These are phyloP conservation scores for Oreochromis tanganicae DNA, from an alignment of 2,113 vertebrate species.

Conservation along the genomic window DNA sequence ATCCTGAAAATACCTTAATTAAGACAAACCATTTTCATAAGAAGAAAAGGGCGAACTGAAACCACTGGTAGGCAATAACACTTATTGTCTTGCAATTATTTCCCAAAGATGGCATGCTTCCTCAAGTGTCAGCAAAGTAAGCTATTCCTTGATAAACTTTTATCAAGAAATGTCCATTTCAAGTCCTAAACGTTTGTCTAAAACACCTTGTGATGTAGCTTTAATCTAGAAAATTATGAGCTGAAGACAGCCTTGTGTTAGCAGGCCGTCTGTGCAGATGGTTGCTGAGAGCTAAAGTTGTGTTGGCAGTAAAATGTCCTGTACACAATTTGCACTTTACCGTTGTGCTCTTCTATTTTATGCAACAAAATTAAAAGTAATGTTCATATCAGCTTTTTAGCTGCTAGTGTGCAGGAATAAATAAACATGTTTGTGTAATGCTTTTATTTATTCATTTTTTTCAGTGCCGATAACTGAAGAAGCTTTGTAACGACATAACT, in stretches of 20 bases:
- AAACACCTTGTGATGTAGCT: background rate
- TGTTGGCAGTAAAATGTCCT: background rate
- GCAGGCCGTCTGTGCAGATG: accelerated
- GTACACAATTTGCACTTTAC: background rate
- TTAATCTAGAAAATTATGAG: background rate
- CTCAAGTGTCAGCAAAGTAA: background rate
- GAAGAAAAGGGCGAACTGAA: background rate
- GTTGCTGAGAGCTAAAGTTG: background rate
- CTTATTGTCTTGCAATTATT: background rate
- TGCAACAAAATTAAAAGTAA: background rate
- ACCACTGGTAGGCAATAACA: background rate
- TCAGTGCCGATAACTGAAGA: background rate
- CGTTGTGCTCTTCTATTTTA: background rate
- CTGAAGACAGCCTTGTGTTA: background rate
- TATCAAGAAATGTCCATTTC: background rate
- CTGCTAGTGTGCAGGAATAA: background rate
- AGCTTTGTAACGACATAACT: background rate
- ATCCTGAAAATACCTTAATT: background rate
- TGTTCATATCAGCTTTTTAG: background rate
- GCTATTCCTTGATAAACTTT: background rate
- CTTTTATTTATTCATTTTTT: accelerated
- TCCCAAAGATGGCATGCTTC: accelerated
- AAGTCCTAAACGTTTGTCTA: background rate
- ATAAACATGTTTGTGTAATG: background rate
- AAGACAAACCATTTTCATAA: background rate